phyloP scores from a whole-genome alignment of 2,113 vertebrate species.

The Podiceps cristatus region DNA sequence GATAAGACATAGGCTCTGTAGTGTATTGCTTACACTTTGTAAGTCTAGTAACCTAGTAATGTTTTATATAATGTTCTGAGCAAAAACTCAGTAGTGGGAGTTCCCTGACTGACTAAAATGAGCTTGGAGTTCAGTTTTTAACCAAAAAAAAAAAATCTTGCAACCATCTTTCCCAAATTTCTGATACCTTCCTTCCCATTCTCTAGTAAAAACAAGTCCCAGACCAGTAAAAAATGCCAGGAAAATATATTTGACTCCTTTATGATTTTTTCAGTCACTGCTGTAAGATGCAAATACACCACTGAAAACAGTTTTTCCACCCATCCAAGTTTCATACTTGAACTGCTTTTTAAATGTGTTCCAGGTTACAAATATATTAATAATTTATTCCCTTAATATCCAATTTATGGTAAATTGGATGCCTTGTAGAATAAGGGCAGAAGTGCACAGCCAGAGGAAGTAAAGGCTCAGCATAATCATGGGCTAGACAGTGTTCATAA shows the following conservation, averaged over 20 bases:
- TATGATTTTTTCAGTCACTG: background rate
- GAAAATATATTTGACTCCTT: background rate
- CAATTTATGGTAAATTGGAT: background rate
- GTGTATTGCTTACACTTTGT: background rate
- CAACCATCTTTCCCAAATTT: background rate
- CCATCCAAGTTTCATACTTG: background rate
- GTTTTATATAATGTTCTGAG: background rate
- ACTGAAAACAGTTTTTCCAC: background rate
- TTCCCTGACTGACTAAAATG: background rate
- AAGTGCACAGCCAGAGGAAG: background rate
- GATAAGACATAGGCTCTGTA: background rate
- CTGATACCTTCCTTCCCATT: background rate
- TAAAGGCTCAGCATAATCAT: background rate
- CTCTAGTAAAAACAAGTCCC: background rate
- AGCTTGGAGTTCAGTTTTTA: background rate
- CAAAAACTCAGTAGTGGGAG: background rate
- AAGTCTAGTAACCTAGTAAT: background rate
- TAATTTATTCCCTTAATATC: slow-evolving; percentile 3
- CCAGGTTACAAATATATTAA: background rate
- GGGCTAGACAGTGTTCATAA: background rate
- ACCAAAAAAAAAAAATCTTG: background rate
- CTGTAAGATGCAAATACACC: background rate
- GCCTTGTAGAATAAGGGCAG: background rate
- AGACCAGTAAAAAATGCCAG: background rate
- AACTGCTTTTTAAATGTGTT: background rate